phyloP scores from a whole-genome alignment of 2,113 vertebrate species.

The Hippocampus guttulatus region DNA sequence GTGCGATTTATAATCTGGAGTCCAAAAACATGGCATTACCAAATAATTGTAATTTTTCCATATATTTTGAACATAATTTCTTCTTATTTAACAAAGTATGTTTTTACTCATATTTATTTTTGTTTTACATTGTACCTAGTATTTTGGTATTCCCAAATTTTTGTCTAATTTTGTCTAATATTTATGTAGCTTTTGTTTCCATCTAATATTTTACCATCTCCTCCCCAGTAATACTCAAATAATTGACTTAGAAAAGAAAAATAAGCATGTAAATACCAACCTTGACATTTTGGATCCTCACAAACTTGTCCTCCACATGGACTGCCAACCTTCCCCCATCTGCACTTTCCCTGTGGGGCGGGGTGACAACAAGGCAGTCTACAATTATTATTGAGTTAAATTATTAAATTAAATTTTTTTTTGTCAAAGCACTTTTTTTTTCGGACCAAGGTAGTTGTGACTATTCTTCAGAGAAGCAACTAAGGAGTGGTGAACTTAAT shows the following conservation, averaged over 20 bases:
- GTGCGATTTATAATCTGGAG: no score
- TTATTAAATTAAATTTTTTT: no score
- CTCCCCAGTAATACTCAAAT: background rate
- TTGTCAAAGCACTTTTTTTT: no score
- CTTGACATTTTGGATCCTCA: conserved; percentile 87
- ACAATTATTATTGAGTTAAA: background rate
- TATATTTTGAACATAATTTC: no score
- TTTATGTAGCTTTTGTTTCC: background rate
- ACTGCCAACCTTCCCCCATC: conserved; percentile 84
- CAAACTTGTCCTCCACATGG: conserved; percentile 85
- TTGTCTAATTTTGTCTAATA: background rate
- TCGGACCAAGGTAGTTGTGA: no score
- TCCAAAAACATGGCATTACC: no score
- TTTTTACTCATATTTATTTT: background rate
- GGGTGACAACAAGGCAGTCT: conserved; percentile 1
- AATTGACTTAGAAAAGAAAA: no score
- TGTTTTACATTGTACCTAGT: background rate
- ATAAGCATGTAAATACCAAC: conserved; percentile 60
- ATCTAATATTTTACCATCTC: background rate
- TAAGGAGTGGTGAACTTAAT: background rate
- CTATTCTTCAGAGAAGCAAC: no score
- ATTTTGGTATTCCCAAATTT: background rate
- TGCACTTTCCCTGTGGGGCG: conserved; percentile 77
- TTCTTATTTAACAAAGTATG: no score
- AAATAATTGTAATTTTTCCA: no score